Evolutionary conservation across 2,113 vertebrate genomes (phyloP), one percentile per base, ranked within the genome.

Genomic region (Strix aluco): DNA sequence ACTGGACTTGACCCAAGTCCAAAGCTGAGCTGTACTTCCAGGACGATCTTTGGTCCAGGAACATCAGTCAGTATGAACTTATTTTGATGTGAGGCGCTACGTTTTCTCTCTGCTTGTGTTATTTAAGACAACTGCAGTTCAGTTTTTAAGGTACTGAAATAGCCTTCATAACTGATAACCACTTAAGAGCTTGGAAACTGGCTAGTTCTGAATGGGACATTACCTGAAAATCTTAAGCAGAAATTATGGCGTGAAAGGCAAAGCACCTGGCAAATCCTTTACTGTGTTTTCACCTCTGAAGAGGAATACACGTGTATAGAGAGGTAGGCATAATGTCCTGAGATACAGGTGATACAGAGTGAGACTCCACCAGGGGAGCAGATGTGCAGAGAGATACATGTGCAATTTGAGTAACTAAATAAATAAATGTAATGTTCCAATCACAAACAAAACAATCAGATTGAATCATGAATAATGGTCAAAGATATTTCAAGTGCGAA

Each of bases 241-340:
- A 86, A 94, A 66, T 44, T 10, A 54, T 5, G 29, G 38, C 2
- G 0, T 21, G 29, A 66, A 57, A 92, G 46, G 13, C 25, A 55
- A 79, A 55, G 40, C 21, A 61, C 7, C 34, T 77, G 58, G 36
- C 7, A 77, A 82, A 51, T 30, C 23, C 49, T 36, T 88, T 15
- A 18, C 14, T 3, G 0, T 13, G 15, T 71, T 90, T 89, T 81
- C 61, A 30, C 13, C 27, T n/a, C 61, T 36, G 62, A 36, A 73
- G 42, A 66, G 7, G 42, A 77, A 36, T 9, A 9, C 3, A 9
- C 6, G 0, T 11, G 20, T 25, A 9, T 3, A 30, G 46, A 65
- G 49, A 67, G 29, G 10, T 65, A 36, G 46, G 30, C 47, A 57
- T 25, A 61, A 32, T 10, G 11, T 18, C 20, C n/a, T 18, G 18